Evolutionary conservation across 1,140 invertebrate genomes (phyloP).

Genomic region (Pteromalus puparum): DNA sequence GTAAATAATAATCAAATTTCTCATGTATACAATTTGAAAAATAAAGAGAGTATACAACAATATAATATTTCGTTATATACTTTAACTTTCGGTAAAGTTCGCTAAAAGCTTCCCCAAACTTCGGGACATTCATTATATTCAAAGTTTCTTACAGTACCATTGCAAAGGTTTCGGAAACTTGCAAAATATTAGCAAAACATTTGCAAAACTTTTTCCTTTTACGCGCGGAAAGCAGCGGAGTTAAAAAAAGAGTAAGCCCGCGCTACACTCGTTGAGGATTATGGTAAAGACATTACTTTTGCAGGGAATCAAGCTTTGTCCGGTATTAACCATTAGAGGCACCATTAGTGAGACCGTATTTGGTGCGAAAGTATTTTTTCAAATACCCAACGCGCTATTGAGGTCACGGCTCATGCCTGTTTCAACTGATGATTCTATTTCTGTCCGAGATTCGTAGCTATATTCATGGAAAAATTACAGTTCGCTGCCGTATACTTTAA

Average conservation of each 20-base stretch:
- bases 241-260: background rate
- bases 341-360: conserved; percentile 52
- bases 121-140: background rate
- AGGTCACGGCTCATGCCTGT: conserved; percentile 32
- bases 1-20: too few species aligned
- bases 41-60: too few species aligned
- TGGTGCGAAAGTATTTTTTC: conserved; percentile 50
- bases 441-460: background rate
- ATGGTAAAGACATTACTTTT: background rate
- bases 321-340: conserved; percentile 2
- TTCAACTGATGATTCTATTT: background rate
- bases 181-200: too few species aligned
- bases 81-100: too few species aligned
- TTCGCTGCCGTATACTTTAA: background rate
- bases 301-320: background rate
- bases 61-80: too few species aligned
- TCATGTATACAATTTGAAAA: too few species aligned
- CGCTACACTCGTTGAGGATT: background rate
- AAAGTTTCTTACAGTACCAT: background rate
- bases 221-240: background rate
- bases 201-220: background rate
- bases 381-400: conserved; percentile 45
- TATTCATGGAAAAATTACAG: background rate
- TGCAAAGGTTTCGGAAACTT: background rate
- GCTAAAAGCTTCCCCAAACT: background rate